A percentile compares a stretch with the other conserved stretches of the same genome.
phyloP scores from a whole-genome alignment of 2,113 vertebrate species.

The Thryonomys swinderianus region DNA sequence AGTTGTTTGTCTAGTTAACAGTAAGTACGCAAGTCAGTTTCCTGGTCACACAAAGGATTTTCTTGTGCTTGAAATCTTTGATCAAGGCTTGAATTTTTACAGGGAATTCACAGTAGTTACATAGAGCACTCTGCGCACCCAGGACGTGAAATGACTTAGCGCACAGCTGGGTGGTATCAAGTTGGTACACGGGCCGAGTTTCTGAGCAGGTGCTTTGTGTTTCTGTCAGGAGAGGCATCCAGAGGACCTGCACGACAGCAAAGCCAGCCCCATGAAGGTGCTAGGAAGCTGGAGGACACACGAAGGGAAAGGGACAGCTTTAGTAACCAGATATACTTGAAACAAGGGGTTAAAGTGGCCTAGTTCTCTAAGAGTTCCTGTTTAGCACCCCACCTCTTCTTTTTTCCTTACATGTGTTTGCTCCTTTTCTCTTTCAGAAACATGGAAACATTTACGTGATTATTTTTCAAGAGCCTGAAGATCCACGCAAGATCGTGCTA shows the following conservation, averaged over 20 bases:
- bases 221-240: not conserved
- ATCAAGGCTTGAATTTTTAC: conserved; percentile 63
- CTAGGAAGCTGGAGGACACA: conserved; percentile 1
- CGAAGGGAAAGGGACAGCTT: conserved; percentile 32
- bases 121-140: conserved; percentile 55
- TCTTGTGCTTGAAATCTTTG: conserved; percentile 79
- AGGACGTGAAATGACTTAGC: conserved; percentile 70
- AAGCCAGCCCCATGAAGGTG: not conserved
- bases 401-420: not conserved
- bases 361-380: not conserved
- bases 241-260: not conserved
- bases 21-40: conserved; percentile 74
- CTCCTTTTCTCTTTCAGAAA: not conserved
- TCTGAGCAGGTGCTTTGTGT: conserved; percentile 70
- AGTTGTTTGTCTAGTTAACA: conserved; percentile 80
- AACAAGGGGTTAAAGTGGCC: conserved; percentile 14
- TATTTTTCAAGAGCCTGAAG: not conserved
- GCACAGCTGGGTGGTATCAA: conserved; percentile 30
- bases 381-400: not conserved
- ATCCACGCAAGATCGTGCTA: not conserved
- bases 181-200: conserved; percentile 9
- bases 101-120: conserved; percentile 68
- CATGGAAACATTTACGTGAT: not conserved
- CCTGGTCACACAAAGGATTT: conserved; percentile 77
- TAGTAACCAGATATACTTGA: conserved; percentile 47